Conservation (phyloP, 2,797 vertebrate genomes). For the Sebastes minor region DNA sequence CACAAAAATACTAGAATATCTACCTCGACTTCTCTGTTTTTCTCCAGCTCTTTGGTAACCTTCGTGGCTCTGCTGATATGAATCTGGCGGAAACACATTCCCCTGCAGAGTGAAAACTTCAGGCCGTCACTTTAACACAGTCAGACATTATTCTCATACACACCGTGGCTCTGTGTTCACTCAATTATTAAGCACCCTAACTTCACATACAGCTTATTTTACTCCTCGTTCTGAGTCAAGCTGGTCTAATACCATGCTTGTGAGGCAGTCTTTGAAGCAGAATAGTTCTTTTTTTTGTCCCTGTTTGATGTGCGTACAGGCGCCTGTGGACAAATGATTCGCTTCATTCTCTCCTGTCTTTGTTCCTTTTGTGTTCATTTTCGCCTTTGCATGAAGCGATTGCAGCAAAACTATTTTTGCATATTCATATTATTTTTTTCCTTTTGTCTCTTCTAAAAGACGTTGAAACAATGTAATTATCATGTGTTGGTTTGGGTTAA, state of each 20-base stretch:
- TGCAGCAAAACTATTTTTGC: slow-evolving; percentile 33
- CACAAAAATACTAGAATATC: neutral
- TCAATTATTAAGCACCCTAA: slow-evolving; percentile 57
- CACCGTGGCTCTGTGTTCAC: slow-evolving; percentile 25
- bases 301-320: slow-evolving; percentile 64
- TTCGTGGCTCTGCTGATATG: slow-evolving; percentile 1
- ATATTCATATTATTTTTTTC: slow-evolving; percentile 35
- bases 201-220: slow-evolving; percentile 54
- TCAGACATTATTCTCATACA: slow-evolving; percentile 27
- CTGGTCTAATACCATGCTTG: slow-evolving; percentile 57
- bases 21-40: neutral
- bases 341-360: slow-evolving; percentile 50
- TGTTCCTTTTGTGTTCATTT: slow-evolving; percentile 61
- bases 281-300: slow-evolving; percentile 35
- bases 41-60: neutral
- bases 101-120: slow-evolving; percentile 30
- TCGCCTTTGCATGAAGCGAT: slow-evolving; percentile 27
- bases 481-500: slow-evolving; percentile 23
- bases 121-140: slow-evolving; percentile 35
- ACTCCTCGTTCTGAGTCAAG: slow-evolving; percentile 31
- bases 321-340: slow-evolving; percentile 71
- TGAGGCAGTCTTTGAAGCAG: slow-evolving; percentile 70
- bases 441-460: slow-evolving; percentile 5
- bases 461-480: slow-evolving; percentile 39
- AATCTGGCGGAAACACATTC: slow-evolving; percentile 8